A percentile compares a stretch with the other conserved stretches of the same genome.
Evolutionary conservation across 2,797 vertebrate genomes (phyloP).

Genomic region (Rhodeus uyekii): DNA sequence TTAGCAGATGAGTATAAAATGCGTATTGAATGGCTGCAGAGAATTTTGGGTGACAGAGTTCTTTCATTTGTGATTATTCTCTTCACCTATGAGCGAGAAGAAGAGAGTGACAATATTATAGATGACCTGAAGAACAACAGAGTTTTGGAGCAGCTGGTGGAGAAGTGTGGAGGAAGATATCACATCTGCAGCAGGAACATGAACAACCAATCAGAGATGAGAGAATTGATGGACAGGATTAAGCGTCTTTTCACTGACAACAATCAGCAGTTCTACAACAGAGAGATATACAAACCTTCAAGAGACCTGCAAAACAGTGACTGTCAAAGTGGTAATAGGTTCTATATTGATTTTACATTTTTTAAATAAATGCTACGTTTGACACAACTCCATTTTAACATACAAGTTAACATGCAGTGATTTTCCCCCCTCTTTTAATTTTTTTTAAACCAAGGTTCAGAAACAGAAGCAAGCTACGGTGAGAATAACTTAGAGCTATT

Average conservation of each 20-base stretch:
- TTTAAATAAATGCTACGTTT: too few relatives aligned
- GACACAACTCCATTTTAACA: too few relatives aligned
- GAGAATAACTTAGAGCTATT: not conserved
- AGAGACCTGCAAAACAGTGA: too few relatives aligned
- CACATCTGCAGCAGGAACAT: slow-evolving; percentile 48
- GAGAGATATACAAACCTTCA: too few relatives aligned
- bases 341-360: too few relatives aligned
- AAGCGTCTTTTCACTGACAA: not conserved
- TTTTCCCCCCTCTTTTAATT: too few relatives aligned
- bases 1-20: not conserved
- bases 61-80: slow-evolving; percentile 11
- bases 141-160: slow-evolving; percentile 38
- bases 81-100: not conserved
- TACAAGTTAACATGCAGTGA: too few relatives aligned
- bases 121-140: slow-evolving; percentile 39
- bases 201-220: not conserved
- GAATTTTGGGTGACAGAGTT: slow-evolving; percentile 52
- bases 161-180: slow-evolving; percentile 51
- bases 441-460: not conserved
- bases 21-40: slow-evolving; percentile 45
- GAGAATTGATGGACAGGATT: not conserved
- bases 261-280: not conserved
- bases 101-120: slow-evolving; percentile 30
- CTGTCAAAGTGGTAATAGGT: too few relatives aligned
- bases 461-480: not conserved